Base-by-base conservation (phyloP, 2,888 invertebrate species). In the Leptogaster cylindrica region DNA sequence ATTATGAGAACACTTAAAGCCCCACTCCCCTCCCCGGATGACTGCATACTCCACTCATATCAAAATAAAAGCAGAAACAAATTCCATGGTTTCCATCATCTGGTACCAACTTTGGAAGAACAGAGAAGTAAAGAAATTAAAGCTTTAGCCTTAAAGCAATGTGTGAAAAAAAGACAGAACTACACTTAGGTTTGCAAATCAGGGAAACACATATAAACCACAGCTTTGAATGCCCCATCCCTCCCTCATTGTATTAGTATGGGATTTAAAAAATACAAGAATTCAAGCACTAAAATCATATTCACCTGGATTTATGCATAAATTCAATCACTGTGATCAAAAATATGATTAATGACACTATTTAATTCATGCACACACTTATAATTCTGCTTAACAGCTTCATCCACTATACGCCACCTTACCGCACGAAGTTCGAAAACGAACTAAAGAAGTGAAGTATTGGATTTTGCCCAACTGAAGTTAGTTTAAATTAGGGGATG, bases 401-500 rank as follows among this genome's bases (percentile, higher is more conserved):
- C 39, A 23, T 16, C 27, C 41, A 58, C 16, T n/a, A 25, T 8
- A 14, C 39, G 14, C 39, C 27, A 41, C 58, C 41, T 41, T 25
- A 58, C 58, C 58, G 58, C 58, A 58, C 58, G 58, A 58, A 39
- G 58, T 58, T 27, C 41, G 41, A 58, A 41, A 58, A 58, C 58
- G 58, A 58, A 58, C 58, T 58, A 41, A 39, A 41, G n/a, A n/a
- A n/a, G 25, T 14, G 31, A 27, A 39, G 39, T 58, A 58, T 58
- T 41, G 58, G 58, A 58, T 58, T 55, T 55, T 58, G 41, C 16
- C 41, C 14, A 8, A 23, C 10, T 55, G 58, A 58, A 58, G 58
- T 58, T 58, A 41, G 41, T 1, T 12, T 4, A 12, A 16, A 3
- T 41, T 6, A 14, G 58, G 58, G 25, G 8, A 16, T 7, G 58